Evolutionary conservation across 2,797 vertebrate genomes (phyloP), one percentile per base, ranked within the genome.

Genomic region (Tiaroga cobitis): DNA sequence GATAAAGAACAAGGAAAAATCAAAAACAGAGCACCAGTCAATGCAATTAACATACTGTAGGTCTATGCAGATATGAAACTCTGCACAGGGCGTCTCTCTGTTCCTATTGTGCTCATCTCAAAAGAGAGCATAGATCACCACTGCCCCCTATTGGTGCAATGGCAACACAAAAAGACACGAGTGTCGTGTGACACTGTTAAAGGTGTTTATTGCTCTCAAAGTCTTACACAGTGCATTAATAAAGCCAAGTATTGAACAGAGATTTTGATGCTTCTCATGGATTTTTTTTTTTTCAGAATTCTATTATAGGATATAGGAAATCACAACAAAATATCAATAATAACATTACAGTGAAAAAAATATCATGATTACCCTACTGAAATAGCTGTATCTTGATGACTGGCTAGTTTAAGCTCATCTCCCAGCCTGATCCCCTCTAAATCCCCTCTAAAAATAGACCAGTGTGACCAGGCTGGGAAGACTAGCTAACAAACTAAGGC

Each of bases 131-230:
- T 91, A 87, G 92, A 91, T 84, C 80, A 37, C 84, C 91, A 87
- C 92, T 94, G 93, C 92, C 92, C 93, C 91, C 94, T 92, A 72
- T 87, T 93, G 95, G 80, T 75, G 68, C 67, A n/a, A 63, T 49
- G 24, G 6, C 51, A 54, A 67, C 18, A 51, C 24, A 49, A 5
- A 79, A 51, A n/a, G 13, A 41, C 51, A 29, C 1, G 19, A 34
- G 10, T 51, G 26, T 6, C 7, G 4, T 9, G 15, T 37, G 29
- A 51, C 77, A 49, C 15, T 21, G 34, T 18, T 54, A 9, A 41
- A 41, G 21, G 9, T 46, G 6, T 59, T 70, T 11, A 39, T 29
- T 39, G 67, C 34, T 54, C 29, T 32, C 74, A 39, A 15, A 37
- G 11, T 59, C 21, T 77, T 16, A 59, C 21, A 59, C 32, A 26